phyloP scores from a whole-genome alignment of 2,888 invertebrate genomes.

The Liodrosophila aerea region DNA sequence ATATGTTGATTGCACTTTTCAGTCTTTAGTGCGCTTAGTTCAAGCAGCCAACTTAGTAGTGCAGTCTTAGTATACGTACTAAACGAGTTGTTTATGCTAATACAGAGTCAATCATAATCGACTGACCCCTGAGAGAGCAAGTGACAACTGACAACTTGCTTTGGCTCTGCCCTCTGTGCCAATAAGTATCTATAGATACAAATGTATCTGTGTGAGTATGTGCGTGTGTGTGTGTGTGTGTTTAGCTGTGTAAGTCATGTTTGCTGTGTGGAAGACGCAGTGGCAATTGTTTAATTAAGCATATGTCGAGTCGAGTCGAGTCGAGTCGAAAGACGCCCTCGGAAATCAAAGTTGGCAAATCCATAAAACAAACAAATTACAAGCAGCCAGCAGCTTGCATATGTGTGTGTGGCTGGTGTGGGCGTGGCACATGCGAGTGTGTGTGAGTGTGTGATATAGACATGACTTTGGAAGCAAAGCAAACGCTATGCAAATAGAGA shows the following conservation, averaged over 20 bases:
- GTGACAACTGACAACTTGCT: no score
- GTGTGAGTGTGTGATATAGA: constrained; percentile 8
- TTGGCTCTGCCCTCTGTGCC: no score
- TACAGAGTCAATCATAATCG: constrained; percentile 21
- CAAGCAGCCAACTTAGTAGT: background rate
- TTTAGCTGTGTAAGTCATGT: constrained; percentile 45
- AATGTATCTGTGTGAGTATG: constrained; percentile 1
- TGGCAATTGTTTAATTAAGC: constrained; percentile 60
- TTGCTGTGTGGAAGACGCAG: constrained; percentile 31
- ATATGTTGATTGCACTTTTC: no score
- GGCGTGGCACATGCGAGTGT: constrained; percentile 39
- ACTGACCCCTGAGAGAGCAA: no score
- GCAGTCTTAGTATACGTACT: background rate
- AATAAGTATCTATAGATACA: no score
- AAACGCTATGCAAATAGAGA: constrained; percentile 53
- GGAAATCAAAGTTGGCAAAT: constrained; percentile 57
- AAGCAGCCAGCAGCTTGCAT: constrained; percentile 61
- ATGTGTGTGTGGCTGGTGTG: constrained; percentile 14
- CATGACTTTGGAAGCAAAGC: constrained; percentile 43
- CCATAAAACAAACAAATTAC: constrained; percentile 75
- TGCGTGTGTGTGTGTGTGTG: constrained; percentile 18
- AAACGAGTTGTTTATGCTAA: background rate
- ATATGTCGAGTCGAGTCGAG: constrained; percentile 39
- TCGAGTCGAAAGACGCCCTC: constrained; percentile 40
- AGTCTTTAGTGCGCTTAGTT: no score